These are phyloP conservation scores for Anthopleura sola DNA, from an alignment of 64 coral and sea anemone genomes.

Conservation along the genomic window DNA sequence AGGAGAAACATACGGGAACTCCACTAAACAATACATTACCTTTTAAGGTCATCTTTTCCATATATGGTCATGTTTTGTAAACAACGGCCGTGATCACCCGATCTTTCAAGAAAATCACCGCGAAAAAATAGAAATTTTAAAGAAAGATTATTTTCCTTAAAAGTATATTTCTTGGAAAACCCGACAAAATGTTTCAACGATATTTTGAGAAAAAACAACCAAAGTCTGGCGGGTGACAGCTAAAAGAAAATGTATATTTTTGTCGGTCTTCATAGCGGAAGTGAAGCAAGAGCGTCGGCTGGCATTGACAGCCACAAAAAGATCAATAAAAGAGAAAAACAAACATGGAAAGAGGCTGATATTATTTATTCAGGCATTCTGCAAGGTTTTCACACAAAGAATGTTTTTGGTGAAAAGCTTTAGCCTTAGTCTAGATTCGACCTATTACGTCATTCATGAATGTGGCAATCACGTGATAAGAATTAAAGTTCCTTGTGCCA, in stretches of 20 bases:
- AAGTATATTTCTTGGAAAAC: background rate
- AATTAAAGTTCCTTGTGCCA: no score
- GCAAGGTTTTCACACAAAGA: no score
- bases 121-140: background rate
- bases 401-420: no score
- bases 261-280: background rate
- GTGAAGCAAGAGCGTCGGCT: no score
- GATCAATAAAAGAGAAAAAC: no score
- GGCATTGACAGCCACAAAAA: no score
- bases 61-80: slow-evolving; percentile 63
- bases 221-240: background rate
- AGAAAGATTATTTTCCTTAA: background rate
- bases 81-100: slow-evolving; percentile 4
- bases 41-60: slow-evolving; percentile 62
- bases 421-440: no score
- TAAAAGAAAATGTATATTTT: background rate
- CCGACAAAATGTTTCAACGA: background rate
- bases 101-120: background rate
- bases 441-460: no score
- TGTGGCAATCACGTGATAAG: no score
- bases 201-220: background rate
- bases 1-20: slow-evolving; percentile 99
- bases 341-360: no score
- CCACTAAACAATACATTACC: slow-evolving; percentile 44
- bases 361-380: no score